phyloP scores from a whole-genome alignment of 2,797 vertebrate species.

The Ctenosaura bakeri region DNA sequence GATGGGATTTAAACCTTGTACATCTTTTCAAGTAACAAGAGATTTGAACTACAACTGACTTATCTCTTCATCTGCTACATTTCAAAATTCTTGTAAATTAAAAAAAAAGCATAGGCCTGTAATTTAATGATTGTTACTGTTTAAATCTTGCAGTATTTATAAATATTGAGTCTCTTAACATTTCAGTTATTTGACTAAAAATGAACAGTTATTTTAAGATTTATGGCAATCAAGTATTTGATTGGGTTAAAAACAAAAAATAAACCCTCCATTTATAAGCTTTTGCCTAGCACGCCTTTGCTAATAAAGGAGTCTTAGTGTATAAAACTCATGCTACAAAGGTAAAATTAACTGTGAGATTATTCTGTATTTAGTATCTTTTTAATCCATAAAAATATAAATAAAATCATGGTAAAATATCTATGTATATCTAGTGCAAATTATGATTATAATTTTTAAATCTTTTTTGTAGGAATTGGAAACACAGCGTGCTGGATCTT shows the following conservation, averaged over 20 bases:
- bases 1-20: slow-evolving; percentile 46
- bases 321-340: slow-evolving; percentile 85
- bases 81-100: slow-evolving; percentile 10
- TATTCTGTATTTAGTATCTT: slow-evolving; percentile 82
- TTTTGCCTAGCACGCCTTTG: slow-evolving; percentile 73
- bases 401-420: slow-evolving; percentile 84
- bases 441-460: slow-evolving; percentile 81
- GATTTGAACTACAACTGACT: slow-evolving; percentile 38
- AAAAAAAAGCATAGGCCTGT: slow-evolving; percentile 40
- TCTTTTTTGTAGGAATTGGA: slow-evolving; percentile 63
- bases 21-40: slow-evolving; percentile 58
- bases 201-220: slow-evolving; percentile 65
- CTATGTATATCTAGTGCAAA: slow-evolving; percentile 87
- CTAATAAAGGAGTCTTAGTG: slow-evolving; percentile 76
- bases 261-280: slow-evolving; percentile 78
- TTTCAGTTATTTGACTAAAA: slow-evolving; percentile 69
- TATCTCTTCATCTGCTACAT: slow-evolving; percentile 45
- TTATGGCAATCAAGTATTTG: slow-evolving; percentile 74
- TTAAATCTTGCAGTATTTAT: slow-evolving; percentile 48
- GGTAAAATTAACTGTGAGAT: slow-evolving; percentile 79
- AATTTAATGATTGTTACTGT: slow-evolving; percentile 34
- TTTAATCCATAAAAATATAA: slow-evolving; percentile 86
- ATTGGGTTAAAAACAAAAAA: slow-evolving; percentile 69
- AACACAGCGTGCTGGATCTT: slow-evolving; percentile 67
- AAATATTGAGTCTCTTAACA: slow-evolving; percentile 54